Evolutionary conservation across 35 echinoderm and acorn worm species (phyloP), one percentile per base, ranked within the genome.

Genomic region (Stichopus chloronotus): DNA sequence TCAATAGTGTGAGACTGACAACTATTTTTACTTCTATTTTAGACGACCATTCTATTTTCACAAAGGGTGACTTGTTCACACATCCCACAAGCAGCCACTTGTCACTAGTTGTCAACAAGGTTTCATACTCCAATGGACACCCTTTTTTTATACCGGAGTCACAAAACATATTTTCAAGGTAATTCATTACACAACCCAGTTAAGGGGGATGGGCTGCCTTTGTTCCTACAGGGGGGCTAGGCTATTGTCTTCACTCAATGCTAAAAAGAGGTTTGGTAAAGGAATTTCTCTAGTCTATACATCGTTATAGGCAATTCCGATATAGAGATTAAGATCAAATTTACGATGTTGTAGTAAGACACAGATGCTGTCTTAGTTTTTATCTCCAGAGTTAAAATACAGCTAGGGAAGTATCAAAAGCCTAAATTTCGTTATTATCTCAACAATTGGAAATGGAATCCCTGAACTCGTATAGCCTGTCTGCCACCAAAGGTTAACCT

Each of bases 161-260:
- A 85, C 82, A 85, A 85, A 19, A 85, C 82, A 85, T 85, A 85
- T 85, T 85, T 58, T 58, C 13, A 57, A 85, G 55, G 55, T 16
- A n/a, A 57, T 85, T 56, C 17, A 85, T 85, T 58, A 53, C 54
- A 21, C 82, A 85, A 85, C 82, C 56, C 82, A 57, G 82, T 85
- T 85, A 56, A 85, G 82, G 82, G 82, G 82, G 82, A 85, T 85
- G 82, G 82, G 82, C 82, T 58, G 13, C 57, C 82, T 85, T 85
- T 85, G 82, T 85, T 85, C 57, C 55, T 59, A 23, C 52, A 5
- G 10, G 82, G 30, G 82, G 82, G 82, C 82, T 85, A 58, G 82
- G 82, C 82, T 85, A 58, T 85, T 85, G 82, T 85, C n/a, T 85
- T 85, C 82, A 85, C 54, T 16, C 22, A 23, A 14, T 23, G 20